phyloP scores from a whole-genome alignment of 2,888 invertebrate genomes.

The Vesta saturnalis region DNA sequence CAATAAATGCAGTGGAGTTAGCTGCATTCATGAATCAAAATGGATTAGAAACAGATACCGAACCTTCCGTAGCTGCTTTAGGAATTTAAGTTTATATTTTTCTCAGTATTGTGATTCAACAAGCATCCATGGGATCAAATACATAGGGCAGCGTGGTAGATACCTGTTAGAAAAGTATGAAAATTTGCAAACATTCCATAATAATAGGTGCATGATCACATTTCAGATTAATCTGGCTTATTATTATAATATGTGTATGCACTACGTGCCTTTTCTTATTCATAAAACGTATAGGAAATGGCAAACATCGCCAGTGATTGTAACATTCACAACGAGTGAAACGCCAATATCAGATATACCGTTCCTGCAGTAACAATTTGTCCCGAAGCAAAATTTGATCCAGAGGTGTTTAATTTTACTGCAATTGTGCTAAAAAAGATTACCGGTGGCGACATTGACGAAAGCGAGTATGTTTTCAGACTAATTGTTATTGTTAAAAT shows the following conservation, averaged over 20 bases:
- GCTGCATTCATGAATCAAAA: not conserved
- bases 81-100: conserved; percentile 42
- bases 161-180: conserved; percentile 55
- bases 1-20: too few relatives aligned
- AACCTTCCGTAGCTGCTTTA: not conserved
- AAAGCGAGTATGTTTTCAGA: not conserved
- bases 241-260: not conserved
- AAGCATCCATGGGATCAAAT: conserved; percentile 57
- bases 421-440: not conserved
- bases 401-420: conserved; percentile 72
- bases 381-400: conserved; percentile 69
- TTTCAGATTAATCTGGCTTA: conserved; percentile 15
- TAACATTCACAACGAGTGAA: conserved; percentile 78
- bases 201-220: too few relatives aligned
- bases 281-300: conserved; percentile 75
- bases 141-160: conserved; percentile 56
- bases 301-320: conserved; percentile 78
- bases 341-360: conserved; percentile 74
- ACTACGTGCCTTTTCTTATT: conserved; percentile 9
- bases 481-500: too few relatives aligned
- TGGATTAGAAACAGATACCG: not conserved
- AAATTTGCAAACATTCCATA: too few relatives aligned
- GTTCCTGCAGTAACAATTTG: conserved; percentile 61
- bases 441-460: not conserved
- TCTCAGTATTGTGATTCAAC: conserved; percentile 54